A percentile compares a stretch with the other conserved stretches of the same genome.
Conservation (phyloP, 1,140 invertebrate genomes). For the Drosophila nebulosa region DNA sequence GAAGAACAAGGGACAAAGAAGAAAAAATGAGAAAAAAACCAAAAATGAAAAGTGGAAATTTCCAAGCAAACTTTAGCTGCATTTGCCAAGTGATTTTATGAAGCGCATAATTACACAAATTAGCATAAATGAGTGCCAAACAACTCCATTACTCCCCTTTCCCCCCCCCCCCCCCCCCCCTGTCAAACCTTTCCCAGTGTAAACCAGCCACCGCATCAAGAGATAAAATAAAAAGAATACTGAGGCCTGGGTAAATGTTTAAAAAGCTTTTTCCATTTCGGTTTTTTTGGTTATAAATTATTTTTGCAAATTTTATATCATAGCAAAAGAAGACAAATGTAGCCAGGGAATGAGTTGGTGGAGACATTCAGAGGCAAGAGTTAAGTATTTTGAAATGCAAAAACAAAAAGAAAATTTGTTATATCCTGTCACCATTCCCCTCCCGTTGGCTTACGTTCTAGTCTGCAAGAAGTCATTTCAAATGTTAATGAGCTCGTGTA, state of each 20-base stretch:
- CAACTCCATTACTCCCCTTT: slow-evolving; percentile 26
- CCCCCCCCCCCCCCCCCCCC: neutral
- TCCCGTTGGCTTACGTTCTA: neutral
- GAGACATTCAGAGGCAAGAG: neutral
- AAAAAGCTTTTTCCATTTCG: slow-evolving; percentile 51
- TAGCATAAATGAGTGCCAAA: slow-evolving; percentile 72
- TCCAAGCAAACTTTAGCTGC: slow-evolving; percentile 63
- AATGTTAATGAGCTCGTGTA: slow-evolving; percentile 79
- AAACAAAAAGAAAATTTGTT: slow-evolving; percentile 54
- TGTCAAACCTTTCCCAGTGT: slow-evolving; percentile 1
- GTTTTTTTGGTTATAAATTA: slow-evolving; percentile 52
- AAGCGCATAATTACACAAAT: slow-evolving; percentile 80
- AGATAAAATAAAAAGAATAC: slow-evolving; percentile 11
- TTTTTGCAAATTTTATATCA: slow-evolving; percentile 77
- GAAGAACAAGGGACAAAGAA: slow-evolving; percentile 16
- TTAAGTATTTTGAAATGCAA: slow-evolving; percentile 53
- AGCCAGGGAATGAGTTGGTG: neutral
- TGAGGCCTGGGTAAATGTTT: slow-evolving; percentile 40
- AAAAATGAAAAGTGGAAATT: slow-evolving; percentile 32
- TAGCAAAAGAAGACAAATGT: slow-evolving; percentile 59
- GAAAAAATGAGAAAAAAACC: too few relatives aligned
- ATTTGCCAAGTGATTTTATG: slow-evolving; percentile 72
- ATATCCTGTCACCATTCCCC: neutral
- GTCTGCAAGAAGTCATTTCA: slow-evolving; percentile 77
- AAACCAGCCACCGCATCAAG: neutral